A percentile compares a stretch with the other conserved stretches of the same genome.
Conservation (phyloP, 2,888 invertebrate species). For the Lymantria monacha region DNA sequence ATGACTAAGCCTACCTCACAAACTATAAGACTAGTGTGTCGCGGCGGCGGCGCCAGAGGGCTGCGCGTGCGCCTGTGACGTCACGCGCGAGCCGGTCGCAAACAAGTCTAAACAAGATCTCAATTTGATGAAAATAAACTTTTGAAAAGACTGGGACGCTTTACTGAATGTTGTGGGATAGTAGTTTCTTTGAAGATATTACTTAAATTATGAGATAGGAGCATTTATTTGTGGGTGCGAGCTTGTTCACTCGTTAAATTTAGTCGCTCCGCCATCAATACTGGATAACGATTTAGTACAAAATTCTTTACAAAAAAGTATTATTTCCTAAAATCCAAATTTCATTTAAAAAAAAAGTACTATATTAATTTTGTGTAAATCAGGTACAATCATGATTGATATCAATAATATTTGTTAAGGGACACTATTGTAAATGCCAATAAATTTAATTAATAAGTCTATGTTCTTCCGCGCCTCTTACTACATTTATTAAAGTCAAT, state of each 20-base stretch:
- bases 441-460: constrained; percentile 48
- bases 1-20: constrained; percentile 83
- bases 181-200: constrained; percentile 79
- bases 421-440: constrained; percentile 32
- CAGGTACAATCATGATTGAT: constrained; percentile 50
- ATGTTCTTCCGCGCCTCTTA: constrained; percentile 68
- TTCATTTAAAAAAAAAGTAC: constrained; percentile 66
- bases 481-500: constrained; percentile 54
- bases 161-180: constrained; percentile 82
- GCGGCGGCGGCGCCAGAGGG: constrained; percentile 38
- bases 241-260: constrained; percentile 48
- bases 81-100: constrained; percentile 56
- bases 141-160: constrained; percentile 82
- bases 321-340: constrained; percentile 76
- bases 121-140: constrained; percentile 82
- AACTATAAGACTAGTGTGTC: constrained; percentile 68
- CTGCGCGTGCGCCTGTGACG: constrained; percentile 26
- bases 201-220: constrained; percentile 80
- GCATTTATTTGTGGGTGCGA: constrained; percentile 70
- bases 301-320: constrained; percentile 74
- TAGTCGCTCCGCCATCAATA: constrained; percentile 56
- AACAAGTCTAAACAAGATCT: constrained; percentile 81
- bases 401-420: constrained; percentile 25
- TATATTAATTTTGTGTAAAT: constrained; percentile 52
- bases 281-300: constrained; percentile 73